Percentiles rank a stretch among this genome's conserved stretches.
Evolutionary conservation across 2,888 invertebrate genomes (phyloP).

Genomic region (Criorhina ranunculi): DNA sequence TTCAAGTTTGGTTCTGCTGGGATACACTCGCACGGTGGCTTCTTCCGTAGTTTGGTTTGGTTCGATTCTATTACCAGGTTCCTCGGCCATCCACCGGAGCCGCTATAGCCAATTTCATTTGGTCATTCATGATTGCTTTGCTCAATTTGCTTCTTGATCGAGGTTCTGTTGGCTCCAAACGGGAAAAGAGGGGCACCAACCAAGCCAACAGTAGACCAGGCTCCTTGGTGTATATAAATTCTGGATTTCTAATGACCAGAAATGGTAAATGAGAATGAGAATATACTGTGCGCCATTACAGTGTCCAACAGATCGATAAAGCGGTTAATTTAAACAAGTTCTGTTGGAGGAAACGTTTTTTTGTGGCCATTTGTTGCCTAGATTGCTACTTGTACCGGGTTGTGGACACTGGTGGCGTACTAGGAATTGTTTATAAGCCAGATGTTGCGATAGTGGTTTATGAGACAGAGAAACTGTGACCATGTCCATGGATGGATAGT

Average conservation of each 20-base stretch:
- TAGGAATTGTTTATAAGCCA: constrained; percentile 16
- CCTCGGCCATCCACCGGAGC: constrained; percentile 7
- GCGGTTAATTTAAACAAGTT: constrained; percentile 73
- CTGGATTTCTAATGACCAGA: constrained; percentile 67
- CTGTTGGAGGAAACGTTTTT: constrained; percentile 11
- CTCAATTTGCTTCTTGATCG: constrained; percentile 54
- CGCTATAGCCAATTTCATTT: constrained; percentile 61
- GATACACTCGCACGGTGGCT: neutral
- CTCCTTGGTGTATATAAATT: constrained; percentile 35
- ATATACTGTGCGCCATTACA: constrained; percentile 55
- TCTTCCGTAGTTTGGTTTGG: constrained; percentile 4
- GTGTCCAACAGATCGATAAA: constrained; percentile 64
- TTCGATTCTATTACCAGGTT: constrained; percentile 8
- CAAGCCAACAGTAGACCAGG: neutral
- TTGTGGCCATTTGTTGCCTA: neutral
- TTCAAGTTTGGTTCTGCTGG: constrained; percentile 55
- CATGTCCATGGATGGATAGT: constrained; percentile 19
- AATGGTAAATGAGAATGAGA: constrained; percentile 62
- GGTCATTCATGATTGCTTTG: constrained; percentile 73
- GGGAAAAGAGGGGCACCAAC: constrained; percentile 2
- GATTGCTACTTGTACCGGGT: neutral
- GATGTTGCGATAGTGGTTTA: constrained; percentile 14
- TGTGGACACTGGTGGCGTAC: neutral
- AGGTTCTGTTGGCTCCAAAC: constrained; percentile 11
- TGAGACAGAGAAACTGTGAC: constrained; percentile 10